Evolutionary conservation across 2,888 invertebrate species (phyloP), one percentile per base, ranked within the genome.

Genomic region (Malachius bipustulatus): DNA sequence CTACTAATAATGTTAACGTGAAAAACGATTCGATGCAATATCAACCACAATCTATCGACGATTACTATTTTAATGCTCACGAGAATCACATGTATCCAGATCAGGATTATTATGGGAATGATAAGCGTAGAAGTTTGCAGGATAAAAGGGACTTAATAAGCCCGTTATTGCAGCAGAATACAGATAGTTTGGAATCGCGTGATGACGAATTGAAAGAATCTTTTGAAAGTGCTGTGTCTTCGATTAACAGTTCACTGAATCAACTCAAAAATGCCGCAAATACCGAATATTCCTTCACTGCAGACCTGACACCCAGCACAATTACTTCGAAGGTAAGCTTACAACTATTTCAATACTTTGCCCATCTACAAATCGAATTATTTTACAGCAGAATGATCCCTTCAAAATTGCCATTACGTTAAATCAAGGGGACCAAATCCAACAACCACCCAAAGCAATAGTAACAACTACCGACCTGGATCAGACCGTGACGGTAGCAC

Each of bases 201-300:
- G 70, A 71, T 40, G 71, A 71, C 44, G 70, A 70, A 35, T 47
- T 67, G 33, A 66, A 67, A 44, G 68, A 69, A 43, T 70, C 71
- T 0, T 70, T 70, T 47, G 71, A 71, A 40, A 70, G 70, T 10
- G 68, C 67, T 2, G 59, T 67, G 28, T 69, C 64, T 30, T 69
- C 65, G 15, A 54, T 64, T 26, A 61, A 56, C 44, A 59, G 59
- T 35, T 59, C 61, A 15, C 52, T 63, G 35, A 53, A 57, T 29
- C 65, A 63, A 43, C 54, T 54, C 24, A 62, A 61, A 32, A 52
- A 45, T 16, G 35, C 37, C 34, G 16, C 39, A 16, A 38, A 37
- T 34, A 35, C 47, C 35, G 46, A 50, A 32, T 51, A 50, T 40
- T 42, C 52, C 14, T 47, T 42, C 12, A 42, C 49, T 19, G 42